phyloP scores from a whole-genome alignment of 1,140 invertebrate species.

The Ceratosolen fusciceps region DNA sequence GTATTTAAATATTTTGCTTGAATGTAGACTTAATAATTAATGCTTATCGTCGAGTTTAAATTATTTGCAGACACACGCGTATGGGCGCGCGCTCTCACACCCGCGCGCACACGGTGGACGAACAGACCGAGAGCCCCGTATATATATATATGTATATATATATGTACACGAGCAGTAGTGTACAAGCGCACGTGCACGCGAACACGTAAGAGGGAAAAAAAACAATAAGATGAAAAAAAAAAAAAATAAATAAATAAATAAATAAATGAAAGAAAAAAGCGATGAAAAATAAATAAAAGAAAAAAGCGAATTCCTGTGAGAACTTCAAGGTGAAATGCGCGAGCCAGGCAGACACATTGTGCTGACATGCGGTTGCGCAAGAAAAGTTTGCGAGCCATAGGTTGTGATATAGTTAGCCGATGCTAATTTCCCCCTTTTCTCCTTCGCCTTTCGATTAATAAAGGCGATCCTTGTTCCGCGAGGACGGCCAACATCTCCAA shows the following conservation, averaged over 20 bases:
- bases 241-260: too few relatives aligned
- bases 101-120: too few relatives aligned
- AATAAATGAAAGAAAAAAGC: too few relatives aligned
- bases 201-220: too few relatives aligned
- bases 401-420: background rate
- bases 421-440: slow-evolving; percentile 8
- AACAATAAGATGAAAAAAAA: too few relatives aligned
- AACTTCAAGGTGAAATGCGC: background rate
- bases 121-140: too few relatives aligned
- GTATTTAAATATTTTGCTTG: background rate
- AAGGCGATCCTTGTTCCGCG: slow-evolving; percentile 9
- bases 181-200: too few relatives aligned
- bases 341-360: background rate
- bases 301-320: background rate
- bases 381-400: background rate
- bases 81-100: too few relatives aligned
- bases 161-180: too few relatives aligned
- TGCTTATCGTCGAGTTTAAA: background rate
- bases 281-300: background rate
- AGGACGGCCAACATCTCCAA: background rate
- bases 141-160: too few relatives aligned
- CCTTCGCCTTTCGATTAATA: slow-evolving; percentile 11
- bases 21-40: background rate
- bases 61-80: too few relatives aligned
- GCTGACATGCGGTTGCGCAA: background rate